Conservation (phyloP, 2,113 vertebrate species). For the Columba livia region DNA sequence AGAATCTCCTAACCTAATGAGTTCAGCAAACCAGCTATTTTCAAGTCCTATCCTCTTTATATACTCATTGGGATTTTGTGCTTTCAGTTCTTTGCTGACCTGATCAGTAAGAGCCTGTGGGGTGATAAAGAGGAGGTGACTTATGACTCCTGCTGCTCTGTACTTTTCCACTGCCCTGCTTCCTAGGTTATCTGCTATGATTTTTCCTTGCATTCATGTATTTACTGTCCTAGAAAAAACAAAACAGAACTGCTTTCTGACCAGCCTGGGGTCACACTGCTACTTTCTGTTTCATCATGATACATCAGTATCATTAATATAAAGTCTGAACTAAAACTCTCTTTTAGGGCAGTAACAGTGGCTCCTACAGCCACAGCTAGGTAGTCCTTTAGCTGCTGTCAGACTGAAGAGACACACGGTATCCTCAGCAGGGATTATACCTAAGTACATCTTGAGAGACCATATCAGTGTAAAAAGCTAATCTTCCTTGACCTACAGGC, state of each 20-base stretch:
- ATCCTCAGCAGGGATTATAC: not conserved
- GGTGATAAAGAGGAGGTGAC: not conserved
- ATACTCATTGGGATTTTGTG: not conserved
- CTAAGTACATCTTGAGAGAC: constrained; percentile 23
- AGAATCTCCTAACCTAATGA: not conserved
- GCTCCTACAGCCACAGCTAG: not conserved
- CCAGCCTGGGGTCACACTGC: too few species aligned
- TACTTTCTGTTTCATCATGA: not conserved
- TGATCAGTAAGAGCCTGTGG: not conserved
- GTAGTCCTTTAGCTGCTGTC: not conserved
- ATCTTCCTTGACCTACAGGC: constrained; percentile 41
- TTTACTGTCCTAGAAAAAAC: not conserved
- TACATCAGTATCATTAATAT: too few species aligned
- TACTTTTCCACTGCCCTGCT: not conserved
- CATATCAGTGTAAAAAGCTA: not conserved
- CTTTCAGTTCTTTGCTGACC: not conserved
- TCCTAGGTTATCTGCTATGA: rapidly evolving
- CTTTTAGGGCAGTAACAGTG: not conserved
- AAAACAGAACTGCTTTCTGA: not conserved
- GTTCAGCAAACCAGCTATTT: not conserved
- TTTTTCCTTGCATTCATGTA: not conserved
- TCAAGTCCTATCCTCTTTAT: not conserved
- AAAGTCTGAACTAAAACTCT: not conserved
- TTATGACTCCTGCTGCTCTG: rapidly evolving
- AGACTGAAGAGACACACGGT: not conserved